These are phyloP conservation scores for Diplogasteroides magnus DNA, from an alignment of 1,140 invertebrate genomes.

Conservation along the genomic window DNA sequence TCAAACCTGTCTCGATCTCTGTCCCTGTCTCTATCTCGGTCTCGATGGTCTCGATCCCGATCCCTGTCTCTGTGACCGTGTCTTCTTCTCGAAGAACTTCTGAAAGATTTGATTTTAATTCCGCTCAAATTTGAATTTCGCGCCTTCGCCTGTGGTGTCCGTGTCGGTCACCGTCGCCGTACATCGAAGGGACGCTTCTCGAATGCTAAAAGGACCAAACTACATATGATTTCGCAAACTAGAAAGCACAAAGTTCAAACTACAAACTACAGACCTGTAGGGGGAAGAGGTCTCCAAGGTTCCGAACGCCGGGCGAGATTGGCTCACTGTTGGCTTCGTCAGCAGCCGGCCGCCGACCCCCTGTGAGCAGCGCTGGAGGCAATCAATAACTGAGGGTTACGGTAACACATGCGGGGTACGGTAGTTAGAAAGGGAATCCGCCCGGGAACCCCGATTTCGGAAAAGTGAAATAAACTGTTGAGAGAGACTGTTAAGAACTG, in stretches of 20 bases:
- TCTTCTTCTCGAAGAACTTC: slow-evolving; percentile 24
- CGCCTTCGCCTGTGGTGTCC: slow-evolving; percentile 2
- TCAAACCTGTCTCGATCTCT: too few species aligned
- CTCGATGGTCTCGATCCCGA: not conserved
- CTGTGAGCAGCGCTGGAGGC: slow-evolving; percentile 20
- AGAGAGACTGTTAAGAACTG: slow-evolving; percentile 19
- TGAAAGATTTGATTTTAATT: slow-evolving; percentile 11
- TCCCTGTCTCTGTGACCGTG: slow-evolving; percentile 23
- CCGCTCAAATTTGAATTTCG: not conserved
- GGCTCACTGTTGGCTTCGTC: slow-evolving; percentile 34
- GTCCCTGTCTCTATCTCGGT: slow-evolving; percentile 9
- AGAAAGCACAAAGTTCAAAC: too few species aligned
- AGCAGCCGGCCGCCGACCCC: not conserved
- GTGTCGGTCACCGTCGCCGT: slow-evolving; percentile 24
- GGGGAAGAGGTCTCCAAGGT: not conserved
- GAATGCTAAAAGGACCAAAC: slow-evolving; percentile 34
- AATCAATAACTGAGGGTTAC: not conserved
- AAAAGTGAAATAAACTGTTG: too few species aligned
- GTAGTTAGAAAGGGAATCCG: too few species aligned
- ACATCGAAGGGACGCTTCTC: slow-evolving; percentile 32
- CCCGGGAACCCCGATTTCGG: too few species aligned
- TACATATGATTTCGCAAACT: too few species aligned
- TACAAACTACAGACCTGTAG: not conserved
- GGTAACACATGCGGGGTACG: not conserved
- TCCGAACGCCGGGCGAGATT: slow-evolving; percentile 24